phyloP scores from a whole-genome alignment of 2,113 vertebrate genomes.

The Grammomys dolichurus region DNA sequence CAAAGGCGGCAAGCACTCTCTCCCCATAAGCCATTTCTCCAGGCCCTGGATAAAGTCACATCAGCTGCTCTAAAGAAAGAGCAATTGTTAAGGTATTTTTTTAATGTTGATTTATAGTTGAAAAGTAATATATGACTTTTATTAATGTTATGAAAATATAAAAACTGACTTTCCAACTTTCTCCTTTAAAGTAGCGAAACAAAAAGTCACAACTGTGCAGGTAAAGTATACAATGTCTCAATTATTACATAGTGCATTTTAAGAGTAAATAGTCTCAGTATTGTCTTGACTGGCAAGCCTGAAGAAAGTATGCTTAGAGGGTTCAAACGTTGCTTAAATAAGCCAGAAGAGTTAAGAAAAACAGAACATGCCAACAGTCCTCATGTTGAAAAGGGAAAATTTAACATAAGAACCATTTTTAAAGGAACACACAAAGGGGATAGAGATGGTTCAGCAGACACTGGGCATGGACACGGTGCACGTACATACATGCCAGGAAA shows the following conservation, averaged over 20 bases:
- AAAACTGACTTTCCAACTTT: constrained; percentile 36
- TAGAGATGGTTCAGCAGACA: not conserved
- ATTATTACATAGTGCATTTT: not conserved
- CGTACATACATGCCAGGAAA: not conserved
- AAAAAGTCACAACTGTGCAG: not conserved
- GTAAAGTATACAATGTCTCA: not conserved
- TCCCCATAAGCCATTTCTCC: not conserved
- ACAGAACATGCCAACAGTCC: not conserved
- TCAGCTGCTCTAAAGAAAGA: not conserved
- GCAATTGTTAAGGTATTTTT: constrained; percentile 1
- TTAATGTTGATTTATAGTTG: not conserved
- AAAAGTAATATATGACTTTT: not conserved
- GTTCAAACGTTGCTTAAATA: not conserved
- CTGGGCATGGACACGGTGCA: not conserved
- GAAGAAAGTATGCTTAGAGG: not conserved
- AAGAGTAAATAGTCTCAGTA: not conserved
- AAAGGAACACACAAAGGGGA: not conserved
- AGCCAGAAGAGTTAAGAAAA: constrained; percentile 32
- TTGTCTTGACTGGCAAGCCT: not conserved
- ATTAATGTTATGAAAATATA: not conserved
- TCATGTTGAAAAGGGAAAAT: not conserved
- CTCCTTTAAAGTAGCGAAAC: constrained; percentile 30
- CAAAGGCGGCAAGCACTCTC: not conserved
- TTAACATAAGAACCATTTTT: not conserved
- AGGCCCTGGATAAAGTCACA: not conserved